Evolutionary conservation across 2,797 vertebrate genomes (phyloP).

Genomic region (Tarsius wallacei): DNA sequence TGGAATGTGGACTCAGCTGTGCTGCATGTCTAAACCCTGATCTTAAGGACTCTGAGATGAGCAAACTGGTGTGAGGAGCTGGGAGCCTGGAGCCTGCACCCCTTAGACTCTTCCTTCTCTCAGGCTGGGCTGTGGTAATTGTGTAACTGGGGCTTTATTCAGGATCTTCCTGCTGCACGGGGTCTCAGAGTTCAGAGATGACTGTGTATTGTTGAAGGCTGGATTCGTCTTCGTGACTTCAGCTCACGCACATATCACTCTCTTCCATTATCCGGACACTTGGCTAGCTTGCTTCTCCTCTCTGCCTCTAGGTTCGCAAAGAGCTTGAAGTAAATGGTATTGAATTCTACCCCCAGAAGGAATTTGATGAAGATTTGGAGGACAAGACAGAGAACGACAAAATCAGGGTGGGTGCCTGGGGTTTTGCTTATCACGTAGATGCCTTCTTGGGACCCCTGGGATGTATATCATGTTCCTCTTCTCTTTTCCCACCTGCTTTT

Average conservation of each 20-base stretch:
- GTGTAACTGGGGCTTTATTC: not conserved
- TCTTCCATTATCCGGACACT: not conserved
- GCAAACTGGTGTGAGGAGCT: not conserved
- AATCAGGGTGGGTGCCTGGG: conserved; percentile 94
- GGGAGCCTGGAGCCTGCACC: not conserved
- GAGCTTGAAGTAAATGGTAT: conserved; percentile 97
- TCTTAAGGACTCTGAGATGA: not conserved
- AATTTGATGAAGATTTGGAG: conserved; percentile 98
- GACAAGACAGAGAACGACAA: conserved; percentile 99
- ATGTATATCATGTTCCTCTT: rapidly evolving
- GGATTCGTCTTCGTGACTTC: not conserved
- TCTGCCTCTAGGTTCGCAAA: conserved; percentile 93
- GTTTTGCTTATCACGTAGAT: not conserved
- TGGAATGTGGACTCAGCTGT: not conserved
- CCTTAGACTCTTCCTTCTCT: not conserved
- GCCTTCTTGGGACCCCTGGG: not conserved
- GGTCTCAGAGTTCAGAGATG: not conserved
- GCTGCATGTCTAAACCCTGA: not conserved
- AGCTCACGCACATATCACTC: not conserved
- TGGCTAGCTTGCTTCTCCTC: not conserved
- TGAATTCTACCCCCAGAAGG: conserved; percentile 98
- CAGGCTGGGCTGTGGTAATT: not conserved
- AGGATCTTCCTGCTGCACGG: not conserved
- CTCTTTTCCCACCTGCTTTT: not conserved
- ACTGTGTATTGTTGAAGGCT: not conserved